A percentile compares a stretch with the other conserved stretches of the same genome.
Evolutionary conservation across 2,797 vertebrate genomes (phyloP).

Genomic region (Ciconia nigra): DNA sequence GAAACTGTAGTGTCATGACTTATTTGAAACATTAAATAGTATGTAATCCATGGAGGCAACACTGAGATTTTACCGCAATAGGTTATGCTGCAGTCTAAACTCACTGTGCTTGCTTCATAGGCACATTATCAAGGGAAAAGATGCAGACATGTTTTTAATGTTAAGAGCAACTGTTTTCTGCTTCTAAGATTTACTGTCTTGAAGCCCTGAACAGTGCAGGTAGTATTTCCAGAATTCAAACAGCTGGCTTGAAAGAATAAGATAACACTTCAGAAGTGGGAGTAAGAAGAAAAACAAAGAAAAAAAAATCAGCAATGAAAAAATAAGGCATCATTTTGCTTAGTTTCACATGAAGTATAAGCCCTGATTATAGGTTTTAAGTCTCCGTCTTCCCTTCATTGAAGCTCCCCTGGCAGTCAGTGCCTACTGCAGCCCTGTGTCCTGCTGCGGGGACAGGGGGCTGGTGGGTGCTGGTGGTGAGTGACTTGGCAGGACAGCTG

Average conservation of each 20-base stretch:
- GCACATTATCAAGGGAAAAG: background rate
- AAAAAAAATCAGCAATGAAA: background rate
- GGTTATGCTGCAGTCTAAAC: background rate
- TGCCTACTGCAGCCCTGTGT: background rate
- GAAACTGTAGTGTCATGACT: background rate
- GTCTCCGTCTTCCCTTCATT: background rate
- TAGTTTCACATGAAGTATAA: background rate
- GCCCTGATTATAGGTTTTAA: background rate
- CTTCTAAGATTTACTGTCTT: background rate
- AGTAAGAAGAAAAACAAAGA: background rate
- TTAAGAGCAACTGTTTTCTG: background rate
- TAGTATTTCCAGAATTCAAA: background rate
- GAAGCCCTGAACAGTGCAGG: background rate
- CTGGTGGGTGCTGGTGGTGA: background rate
- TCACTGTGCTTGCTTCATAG: background rate
- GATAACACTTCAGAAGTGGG: background rate
- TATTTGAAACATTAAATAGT: background rate
- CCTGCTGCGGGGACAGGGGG: fast-evolving
- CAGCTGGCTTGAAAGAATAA: background rate
- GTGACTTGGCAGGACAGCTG: background rate
- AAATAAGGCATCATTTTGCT: background rate
- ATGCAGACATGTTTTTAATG: background rate
- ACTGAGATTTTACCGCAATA: background rate
- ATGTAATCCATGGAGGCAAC: background rate
- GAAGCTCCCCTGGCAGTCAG: background rate